Percentiles rank a stretch among this genome's conserved stretches.
Conservation (phyloP, 2,113 vertebrate species). For the Sarotherodon lohbergeri region DNA sequence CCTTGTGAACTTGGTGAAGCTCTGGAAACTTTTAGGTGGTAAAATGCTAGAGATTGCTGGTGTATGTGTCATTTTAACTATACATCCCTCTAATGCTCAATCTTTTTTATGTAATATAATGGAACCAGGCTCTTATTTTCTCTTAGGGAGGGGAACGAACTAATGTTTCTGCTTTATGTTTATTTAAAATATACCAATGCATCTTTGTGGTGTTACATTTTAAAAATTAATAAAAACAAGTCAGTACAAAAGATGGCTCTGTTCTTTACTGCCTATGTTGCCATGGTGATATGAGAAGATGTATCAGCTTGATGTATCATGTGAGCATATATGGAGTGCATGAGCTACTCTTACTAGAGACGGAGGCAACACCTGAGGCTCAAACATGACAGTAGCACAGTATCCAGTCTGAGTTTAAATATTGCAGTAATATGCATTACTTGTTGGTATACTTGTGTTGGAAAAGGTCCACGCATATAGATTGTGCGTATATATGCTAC, state of each 20-base stretch:
- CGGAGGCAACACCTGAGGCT: neutral
- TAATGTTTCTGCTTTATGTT: neutral
- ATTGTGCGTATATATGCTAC: constrained; percentile 46
- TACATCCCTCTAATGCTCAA: neutral
- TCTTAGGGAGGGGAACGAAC: neutral
- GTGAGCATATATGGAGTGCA: constrained; percentile 26
- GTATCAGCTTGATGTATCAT: constrained; percentile 7
- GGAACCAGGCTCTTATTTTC: neutral
- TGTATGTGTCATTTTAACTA: neutral
- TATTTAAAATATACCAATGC: neutral
- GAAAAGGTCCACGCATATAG: neutral
- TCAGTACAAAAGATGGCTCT: neutral
- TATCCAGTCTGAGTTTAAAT: neutral
- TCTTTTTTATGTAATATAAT: neutral
- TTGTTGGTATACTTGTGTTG: neutral
- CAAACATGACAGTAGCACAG: neutral
- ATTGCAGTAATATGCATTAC: neutral
- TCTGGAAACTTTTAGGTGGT: neutral
- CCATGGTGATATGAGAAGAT: constrained; percentile 25
- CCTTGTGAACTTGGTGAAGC: neutral
- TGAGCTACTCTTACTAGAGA: neutral
- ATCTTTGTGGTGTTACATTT: neutral
- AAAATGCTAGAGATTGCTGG: neutral
- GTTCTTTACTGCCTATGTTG: constrained; percentile 6
- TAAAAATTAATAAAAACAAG: neutral